Conservation (phyloP, 2,113 vertebrate species). For the Limnothrissa miodon region DNA sequence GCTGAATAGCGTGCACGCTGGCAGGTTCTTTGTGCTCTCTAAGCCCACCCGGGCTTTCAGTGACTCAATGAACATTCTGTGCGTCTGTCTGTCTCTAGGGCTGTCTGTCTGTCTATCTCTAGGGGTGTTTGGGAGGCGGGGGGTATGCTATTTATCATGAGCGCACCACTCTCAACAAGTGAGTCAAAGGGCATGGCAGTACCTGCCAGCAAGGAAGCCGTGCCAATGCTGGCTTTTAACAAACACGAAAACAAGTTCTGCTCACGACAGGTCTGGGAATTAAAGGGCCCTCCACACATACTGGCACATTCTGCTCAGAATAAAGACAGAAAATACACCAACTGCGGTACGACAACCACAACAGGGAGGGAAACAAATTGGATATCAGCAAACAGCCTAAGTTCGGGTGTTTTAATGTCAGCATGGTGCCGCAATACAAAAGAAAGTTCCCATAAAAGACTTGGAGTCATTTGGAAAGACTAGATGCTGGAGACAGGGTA, state of each 20-base stretch:
- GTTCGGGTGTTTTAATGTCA: conserved; percentile 50
- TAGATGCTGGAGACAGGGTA: not conserved
- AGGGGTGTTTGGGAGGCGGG: not conserved
- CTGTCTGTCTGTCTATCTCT: not conserved
- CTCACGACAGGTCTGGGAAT: not conserved
- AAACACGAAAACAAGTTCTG: conserved; percentile 15
- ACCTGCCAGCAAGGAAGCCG: not conserved
- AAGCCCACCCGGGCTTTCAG: conserved; percentile 42
- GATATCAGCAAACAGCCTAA: not conserved
- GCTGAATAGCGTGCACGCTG: conserved; percentile 47
- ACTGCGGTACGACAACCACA: not conserved
- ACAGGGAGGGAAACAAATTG: not conserved
- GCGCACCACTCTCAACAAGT: not conserved
- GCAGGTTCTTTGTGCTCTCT: conserved; percentile 64
- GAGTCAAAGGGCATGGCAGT: not conserved
- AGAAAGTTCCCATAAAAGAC: conserved; percentile 2
- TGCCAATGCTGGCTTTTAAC: not conserved
- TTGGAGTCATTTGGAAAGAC: not conserved
- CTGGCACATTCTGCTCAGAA: not conserved
- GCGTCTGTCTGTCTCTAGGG: not conserved
- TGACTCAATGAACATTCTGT: conserved; percentile 2
- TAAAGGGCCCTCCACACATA: not conserved
- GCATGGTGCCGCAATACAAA: conserved; percentile 30
- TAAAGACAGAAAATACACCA: not conserved
- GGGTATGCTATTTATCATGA: not conserved